Evolutionary conservation across 2,797 vertebrate genomes (phyloP), one percentile per base, ranked within the genome.

Genomic region (Micropoecilia bifurca): DNA sequence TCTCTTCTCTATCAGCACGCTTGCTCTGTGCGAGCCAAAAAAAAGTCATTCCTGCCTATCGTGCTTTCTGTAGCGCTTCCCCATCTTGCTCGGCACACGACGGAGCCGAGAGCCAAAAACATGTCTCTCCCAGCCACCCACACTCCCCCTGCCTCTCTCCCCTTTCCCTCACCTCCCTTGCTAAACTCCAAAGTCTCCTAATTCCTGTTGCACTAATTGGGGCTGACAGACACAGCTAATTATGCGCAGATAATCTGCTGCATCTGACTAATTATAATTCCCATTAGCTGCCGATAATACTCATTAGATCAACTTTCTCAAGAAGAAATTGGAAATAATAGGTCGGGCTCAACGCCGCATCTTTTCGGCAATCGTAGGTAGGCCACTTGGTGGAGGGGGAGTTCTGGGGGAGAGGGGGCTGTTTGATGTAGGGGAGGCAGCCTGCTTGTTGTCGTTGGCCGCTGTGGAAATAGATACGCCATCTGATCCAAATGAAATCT

Each of bases 251-350:
- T 96, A 96, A 96, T 96, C 95, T 96, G 91, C 95, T 95, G 94
- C 94, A 96, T 96, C 95, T 96, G 94, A 96, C 93, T 96, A 95
- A 96, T 96, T 96, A 95, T 96, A 95, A 96, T 96, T 96, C 94
- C 94, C 95, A 96, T 96, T 96, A 96, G 94, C 93, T 85, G 86
- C 90, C 92, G 93, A 96, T 96, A 96, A 96, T 95, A 92, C 95
- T 95, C 95, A 96, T 96, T 96, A 96, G 95, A 96, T 96, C 95
- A 95, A 95, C 95, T 96, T 96, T 96, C 94, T 95, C 89, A 89
- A 85, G 92, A 93, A 96, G 94, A 95, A 95, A 95, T 95, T 93
- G 90, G 92, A 94, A 95, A 96, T 95, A 94, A 95, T 93, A 89
- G 90, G 76, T 80, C 59, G 20, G 90, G 86, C 90, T 88, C 78